Conservation (phyloP, 2,797 vertebrate species). For the Propithecus deckenii region DNA sequence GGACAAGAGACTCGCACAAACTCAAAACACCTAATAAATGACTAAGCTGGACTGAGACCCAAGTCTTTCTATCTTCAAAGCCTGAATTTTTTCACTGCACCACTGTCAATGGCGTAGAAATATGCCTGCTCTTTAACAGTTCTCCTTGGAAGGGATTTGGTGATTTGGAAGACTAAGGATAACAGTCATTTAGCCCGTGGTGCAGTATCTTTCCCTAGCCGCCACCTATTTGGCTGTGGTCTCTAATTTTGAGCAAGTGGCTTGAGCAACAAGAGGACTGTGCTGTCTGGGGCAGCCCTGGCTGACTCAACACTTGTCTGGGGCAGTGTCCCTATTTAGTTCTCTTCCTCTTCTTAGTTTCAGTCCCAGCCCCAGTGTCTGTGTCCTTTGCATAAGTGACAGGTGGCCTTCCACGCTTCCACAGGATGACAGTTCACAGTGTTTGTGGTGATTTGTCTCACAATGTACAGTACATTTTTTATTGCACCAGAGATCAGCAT, state of each 20-base stretch:
- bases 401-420: conserved; percentile 66
- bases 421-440: background rate
- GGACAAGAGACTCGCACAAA: background rate
- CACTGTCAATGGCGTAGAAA: background rate
- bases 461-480: conserved; percentile 68
- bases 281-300: background rate
- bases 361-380: conserved; percentile 45
- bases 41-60: background rate
- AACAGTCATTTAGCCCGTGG: background rate
- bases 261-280: conserved; percentile 26
- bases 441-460: conserved; percentile 58
- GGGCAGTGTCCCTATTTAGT: background rate
- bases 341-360: conserved; percentile 60
- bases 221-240: background rate
- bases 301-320: conserved; percentile 41
- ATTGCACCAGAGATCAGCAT: conserved; percentile 45
- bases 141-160: background rate
- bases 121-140: background rate
- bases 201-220: background rate
- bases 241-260: background rate
- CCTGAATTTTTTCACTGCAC: background rate
- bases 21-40: background rate
- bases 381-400: conserved; percentile 68
- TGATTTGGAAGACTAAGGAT: background rate
- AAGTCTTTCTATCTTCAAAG: background rate